Evolutionary conservation across 1,140 invertebrate genomes (phyloP).

Genomic region (Eriocheir sinensis): DNA sequence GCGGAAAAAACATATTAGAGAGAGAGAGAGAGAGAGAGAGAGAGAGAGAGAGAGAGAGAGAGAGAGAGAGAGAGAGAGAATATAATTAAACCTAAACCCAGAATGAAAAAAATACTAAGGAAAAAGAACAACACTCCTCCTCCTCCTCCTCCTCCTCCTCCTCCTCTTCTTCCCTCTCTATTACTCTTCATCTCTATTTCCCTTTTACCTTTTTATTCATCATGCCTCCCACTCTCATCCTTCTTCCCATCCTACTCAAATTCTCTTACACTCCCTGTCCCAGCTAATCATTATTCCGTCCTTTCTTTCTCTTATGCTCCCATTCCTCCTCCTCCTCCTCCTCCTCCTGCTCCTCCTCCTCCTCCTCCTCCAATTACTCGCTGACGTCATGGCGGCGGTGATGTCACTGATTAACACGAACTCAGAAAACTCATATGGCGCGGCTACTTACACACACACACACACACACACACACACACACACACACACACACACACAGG

Average conservation of each 20-base stretch:
- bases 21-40: slow-evolving; percentile 1
- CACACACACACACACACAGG: not conserved
- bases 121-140: not conserved
- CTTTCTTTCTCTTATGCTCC: not conserved
- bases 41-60: slow-evolving; percentile 22
- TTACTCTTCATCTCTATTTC: too few relatives aligned
- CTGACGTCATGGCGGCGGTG: not conserved
- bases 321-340: too few relatives aligned
- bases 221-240: too few relatives aligned
- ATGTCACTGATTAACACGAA: not conserved
- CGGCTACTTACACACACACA: slow-evolving; percentile 5
- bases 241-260: too few relatives aligned
- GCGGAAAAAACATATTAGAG: not conserved
- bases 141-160: too few relatives aligned
- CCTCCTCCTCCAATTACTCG: not conserved
- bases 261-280: too few relatives aligned
- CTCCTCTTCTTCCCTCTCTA: too few relatives aligned
- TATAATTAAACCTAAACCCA: too few relatives aligned
- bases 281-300: too few relatives aligned
- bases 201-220: too few relatives aligned
- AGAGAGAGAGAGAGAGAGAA: slow-evolving; percentile 23
- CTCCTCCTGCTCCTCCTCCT: too few relatives aligned
- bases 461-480: too few relatives aligned
- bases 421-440: not conserved
- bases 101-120: not conserved